Base-by-base conservation (phyloP, 1,140 invertebrate genomes). In the Stenopsyche tienmushanensis region DNA sequence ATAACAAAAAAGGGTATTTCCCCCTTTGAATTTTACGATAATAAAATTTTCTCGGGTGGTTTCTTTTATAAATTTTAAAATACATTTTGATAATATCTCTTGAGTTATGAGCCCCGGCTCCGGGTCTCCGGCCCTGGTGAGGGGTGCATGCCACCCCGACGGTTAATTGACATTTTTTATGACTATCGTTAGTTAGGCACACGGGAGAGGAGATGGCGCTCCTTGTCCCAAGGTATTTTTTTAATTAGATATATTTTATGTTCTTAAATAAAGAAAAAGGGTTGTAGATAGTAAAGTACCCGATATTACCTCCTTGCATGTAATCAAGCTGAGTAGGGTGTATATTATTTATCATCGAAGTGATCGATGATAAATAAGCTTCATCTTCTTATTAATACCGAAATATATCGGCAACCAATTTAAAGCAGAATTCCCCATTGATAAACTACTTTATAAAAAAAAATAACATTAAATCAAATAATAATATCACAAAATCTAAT, bases 161-260 rank as follows among this genome's bases (percentile, higher is more conserved):
- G 64, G 74, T 74, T 80, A 80, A 80, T 80, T 80, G 79, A 80
- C 79, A 80, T 80, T 80, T 78, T 80, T 80, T 80, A 80, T 79
- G 75, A 76, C 62, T 52, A 67, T 64, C 60, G 66, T 67, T 67
- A 67, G 59, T 66, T 66, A 66, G 55, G 63, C 63, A 55, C 63
- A 52, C 64, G 64, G 57, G 45, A 52, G 39, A 62, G 50, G 60
- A 64, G 52, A 73, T 76, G 77, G 77, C 79, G 57, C 57, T 60
- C 29, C 57, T 60, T 78, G 74, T 76, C 73, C 76, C 77, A 75
- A 73, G 79, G 77, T 80, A 80, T 80, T 80, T 80, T 80, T 80
- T 80, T 80, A 80, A 80, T 80, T 80, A 80, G 77, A 80, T 80
- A 80, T 80, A 80, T 80, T 80, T 80, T 80, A 80, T 80, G 79